A percentile compares a stretch with the other conserved stretches of the same genome.
phyloP scores from a whole-genome alignment of 2,797 vertebrate species.

The Onychomys arenicola region DNA sequence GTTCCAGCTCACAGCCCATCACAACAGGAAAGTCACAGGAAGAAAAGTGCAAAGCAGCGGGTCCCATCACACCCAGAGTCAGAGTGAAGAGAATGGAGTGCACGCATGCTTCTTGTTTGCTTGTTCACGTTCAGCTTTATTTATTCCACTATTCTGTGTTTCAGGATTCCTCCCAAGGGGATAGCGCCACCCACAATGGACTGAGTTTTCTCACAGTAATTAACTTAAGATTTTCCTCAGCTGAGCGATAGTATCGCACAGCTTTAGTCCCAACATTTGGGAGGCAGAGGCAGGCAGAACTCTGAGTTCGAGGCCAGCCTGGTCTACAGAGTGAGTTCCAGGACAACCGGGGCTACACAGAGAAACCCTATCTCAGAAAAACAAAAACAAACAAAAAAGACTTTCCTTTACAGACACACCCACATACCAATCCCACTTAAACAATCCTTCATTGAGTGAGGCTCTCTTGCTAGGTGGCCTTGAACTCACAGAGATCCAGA shows the following conservation, averaged over 20 bases:
- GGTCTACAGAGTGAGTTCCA: not conserved
- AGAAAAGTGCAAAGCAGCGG: not conserved
- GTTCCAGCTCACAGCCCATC: not conserved
- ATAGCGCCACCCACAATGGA: no score
- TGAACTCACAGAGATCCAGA: no score
- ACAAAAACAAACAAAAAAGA: not conserved
- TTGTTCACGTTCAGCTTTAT: no score
- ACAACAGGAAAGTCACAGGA: not conserved
- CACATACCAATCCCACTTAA: not conserved
- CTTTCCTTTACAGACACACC: not conserved
- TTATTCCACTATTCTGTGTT: not conserved
- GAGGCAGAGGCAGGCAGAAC: not conserved
- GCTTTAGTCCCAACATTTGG: not conserved
- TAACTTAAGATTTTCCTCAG: not conserved
- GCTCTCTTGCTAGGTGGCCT: not conserved
- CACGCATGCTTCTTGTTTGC: not conserved
- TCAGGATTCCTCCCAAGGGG: not conserved
- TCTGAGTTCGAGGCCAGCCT: not conserved
- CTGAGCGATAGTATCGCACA: not conserved
- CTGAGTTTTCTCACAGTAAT: not conserved
- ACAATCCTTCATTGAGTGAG: not conserved
- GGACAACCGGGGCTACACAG: not conserved
- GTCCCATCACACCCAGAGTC: not conserved
- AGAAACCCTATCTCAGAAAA: not conserved
- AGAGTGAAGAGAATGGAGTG: no score